These are phyloP conservation scores for Epizoanthus illoricatus DNA, from an alignment of 92 coral and sea anemone genomes.

Conservation along the genomic window DNA sequence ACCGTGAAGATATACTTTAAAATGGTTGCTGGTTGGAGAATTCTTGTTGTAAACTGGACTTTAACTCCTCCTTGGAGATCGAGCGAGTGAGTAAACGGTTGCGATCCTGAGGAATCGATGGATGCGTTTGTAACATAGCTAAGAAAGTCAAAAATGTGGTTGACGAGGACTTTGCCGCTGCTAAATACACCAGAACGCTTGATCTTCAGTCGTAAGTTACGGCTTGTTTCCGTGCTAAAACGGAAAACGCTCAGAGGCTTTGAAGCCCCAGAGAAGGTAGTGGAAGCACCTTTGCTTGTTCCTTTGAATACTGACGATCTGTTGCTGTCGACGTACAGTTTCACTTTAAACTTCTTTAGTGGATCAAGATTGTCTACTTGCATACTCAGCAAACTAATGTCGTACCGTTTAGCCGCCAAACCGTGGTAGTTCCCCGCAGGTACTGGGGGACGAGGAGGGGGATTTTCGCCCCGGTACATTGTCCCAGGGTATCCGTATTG, in stretches of 20 bases:
- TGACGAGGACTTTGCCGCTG: conserved; percentile 27
- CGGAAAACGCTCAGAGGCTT: conserved; percentile 17
- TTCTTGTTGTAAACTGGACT: conserved; percentile 47
- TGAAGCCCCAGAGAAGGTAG: conserved; percentile 2
- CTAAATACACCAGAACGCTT: conserved; percentile 29
- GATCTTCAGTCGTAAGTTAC: conserved; percentile 21
- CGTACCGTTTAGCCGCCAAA: conserved; percentile 33
- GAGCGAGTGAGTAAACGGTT: conserved; percentile 40
- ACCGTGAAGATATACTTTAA: conserved; percentile 47
- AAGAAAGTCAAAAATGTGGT: neutral
- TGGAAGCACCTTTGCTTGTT: conserved; percentile 21
- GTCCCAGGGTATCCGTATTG: conserved; percentile 47
- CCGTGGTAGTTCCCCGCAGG: conserved; percentile 33
- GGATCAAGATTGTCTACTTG: conserved; percentile 48
- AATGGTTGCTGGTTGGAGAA: conserved; percentile 31
- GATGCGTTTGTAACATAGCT: conserved; percentile 18
- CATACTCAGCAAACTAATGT: conserved; percentile 29
- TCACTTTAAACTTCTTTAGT: conserved; percentile 34
- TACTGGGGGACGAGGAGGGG: neutral
- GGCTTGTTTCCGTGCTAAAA: conserved; percentile 12
- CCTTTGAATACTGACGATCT: conserved; percentile 8
- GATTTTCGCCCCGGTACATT: conserved; percentile 66
- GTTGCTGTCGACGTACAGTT: conserved; percentile 31
- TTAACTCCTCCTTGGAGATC: neutral
- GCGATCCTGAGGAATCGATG: conserved; percentile 4